Conservation (phyloP, 2,888 invertebrate species). For the Drosophila suboccidentalis region DNA sequence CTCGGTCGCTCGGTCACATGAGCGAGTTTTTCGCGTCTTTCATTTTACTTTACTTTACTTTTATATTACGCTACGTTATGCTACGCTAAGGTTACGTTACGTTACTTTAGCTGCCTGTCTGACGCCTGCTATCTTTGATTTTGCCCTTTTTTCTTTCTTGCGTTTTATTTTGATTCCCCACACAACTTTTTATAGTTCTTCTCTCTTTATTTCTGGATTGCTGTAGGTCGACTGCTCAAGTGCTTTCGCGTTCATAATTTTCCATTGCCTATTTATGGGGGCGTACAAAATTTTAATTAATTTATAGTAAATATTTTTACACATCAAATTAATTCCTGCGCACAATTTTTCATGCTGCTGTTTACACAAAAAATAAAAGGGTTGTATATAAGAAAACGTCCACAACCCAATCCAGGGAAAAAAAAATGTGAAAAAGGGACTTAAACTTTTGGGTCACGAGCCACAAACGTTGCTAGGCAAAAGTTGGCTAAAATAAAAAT, state of each 20-base stretch:
- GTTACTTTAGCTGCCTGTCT: conserved; percentile 12
- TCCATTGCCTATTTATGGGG: conserved; percentile 51
- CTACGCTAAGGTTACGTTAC: conserved; percentile 30
- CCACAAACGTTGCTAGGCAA: conserved; percentile 23
- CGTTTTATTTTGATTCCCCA: conserved; percentile 73
- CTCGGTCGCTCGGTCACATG: conserved; percentile 81
- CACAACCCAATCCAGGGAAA: conserved; percentile 4
- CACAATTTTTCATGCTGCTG: conserved; percentile 13
- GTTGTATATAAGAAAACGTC: conserved; percentile 13
- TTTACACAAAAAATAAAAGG: conserved; percentile 21
- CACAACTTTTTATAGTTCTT: conserved; percentile 36
- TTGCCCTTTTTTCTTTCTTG: conserved; percentile 45
- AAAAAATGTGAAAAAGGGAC: conserved; percentile 6
- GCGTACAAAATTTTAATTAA: conserved; percentile 1
- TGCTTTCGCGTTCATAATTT: conserved; percentile 48
- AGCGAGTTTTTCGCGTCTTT: conserved; percentile 56
- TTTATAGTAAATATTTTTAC: conserved; percentile 15
- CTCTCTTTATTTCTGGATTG: conserved; percentile 32
- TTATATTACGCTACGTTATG: conserved; percentile 42
- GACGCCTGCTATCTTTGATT: conserved; percentile 50
- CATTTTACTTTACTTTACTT: conserved; percentile 57
- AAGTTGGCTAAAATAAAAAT: neutral
- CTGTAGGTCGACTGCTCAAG: conserved; percentile 50
- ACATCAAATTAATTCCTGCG: conserved; percentile 2
- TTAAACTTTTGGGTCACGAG: conserved; percentile 20